Evolutionary conservation across 1,140 invertebrate species (phyloP), one percentile per base, ranked within the genome.

Genomic region (Sycophila sp.): DNA sequence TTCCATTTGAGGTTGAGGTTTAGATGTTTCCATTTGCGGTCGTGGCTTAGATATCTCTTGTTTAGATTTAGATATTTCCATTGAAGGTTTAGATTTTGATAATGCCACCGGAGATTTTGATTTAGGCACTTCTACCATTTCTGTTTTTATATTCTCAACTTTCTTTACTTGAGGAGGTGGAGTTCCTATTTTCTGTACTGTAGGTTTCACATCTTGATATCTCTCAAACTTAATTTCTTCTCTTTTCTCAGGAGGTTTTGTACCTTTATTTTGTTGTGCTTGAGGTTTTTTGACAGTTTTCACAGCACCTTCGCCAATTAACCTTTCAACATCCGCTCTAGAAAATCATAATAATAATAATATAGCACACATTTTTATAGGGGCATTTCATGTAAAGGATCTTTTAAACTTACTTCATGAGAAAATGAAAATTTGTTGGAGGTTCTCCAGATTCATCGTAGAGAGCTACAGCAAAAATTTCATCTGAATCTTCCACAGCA

Each of bases 291-390:
- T 85, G 0, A 86, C 82, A 4, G 83, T 86, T 73, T 80, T 76
- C 6, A 86, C 83, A n/a, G 84, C 85, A 30, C 85, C 85, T 78
- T 86, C 81, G 10, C 81, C 81, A 59, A 86, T 86, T 6, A 86
- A 72, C 65, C 80, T 79, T 72, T 86, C 84, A 1, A 86, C 85
- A 45, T 86, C 85, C 11, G 81, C 72, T 75, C 81, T 83, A 45
- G n/a, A 47, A 77, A 80, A 73, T 51, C 56, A 2, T n/a, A 71
- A 68, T 40, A 17, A 56, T 64, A 45, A 70, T n/a, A 19, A 45
- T 10, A 47, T 40, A 22, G 4, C 2, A 17, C 2, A 22, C 13
- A 17, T 22, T 47, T 47, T 22, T 47, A 47, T 1, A 2, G 2
- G 42, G 17, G 24, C 24, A 10, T 19, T 47, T 6, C 19, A 22